Base-by-base conservation (phyloP, 2,797 vertebrate species). In the Huso huso region DNA sequence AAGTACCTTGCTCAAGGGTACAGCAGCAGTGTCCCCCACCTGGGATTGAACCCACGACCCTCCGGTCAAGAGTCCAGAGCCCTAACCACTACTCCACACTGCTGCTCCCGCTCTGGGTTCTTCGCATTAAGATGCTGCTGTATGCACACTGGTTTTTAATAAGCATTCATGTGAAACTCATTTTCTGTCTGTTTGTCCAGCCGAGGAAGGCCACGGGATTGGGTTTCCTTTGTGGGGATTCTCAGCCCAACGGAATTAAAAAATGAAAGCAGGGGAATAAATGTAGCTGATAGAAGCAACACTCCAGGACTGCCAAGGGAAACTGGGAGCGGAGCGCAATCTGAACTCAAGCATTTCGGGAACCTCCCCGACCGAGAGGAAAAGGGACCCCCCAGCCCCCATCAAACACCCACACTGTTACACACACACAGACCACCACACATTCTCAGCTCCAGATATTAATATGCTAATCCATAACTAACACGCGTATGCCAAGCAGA, bases 121-220 rank as follows among this genome's bases (percentile, higher is more conserved):
- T 4, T 78, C 71, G 78, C 79, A 83, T 80, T 82, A 84, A 84
- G 80, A 82, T 82, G 75, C 78, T 57, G 74, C 75, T 84, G 80
- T 85, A 76, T 84, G 84, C 76, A 83, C 84, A 85, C 58, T 66
- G 68, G 48, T 77, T 80, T 82, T 83, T 86, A 84, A 84, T 82
- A 87, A 86, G 79, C 72, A 49, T 68, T 85, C 84, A 88, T 86
- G 83, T 76, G 77, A 88, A 86, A 84, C 87, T 85, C 85, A 89
- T 87, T 84, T 85, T 80, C 81, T 84, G 86, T 88, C 81, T 90
- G 82, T 89, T 89, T 89, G 82, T 89, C 81, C 83, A 85, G 82
- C 80, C 77, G 71, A 78, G 79, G 76, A 81, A 80, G 76, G 82
- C 77, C 72, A 82, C 68, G 61, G 77, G 84, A 82, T 87, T 83